phyloP scores from a whole-genome alignment of 2,113 vertebrate genomes.

The Solea senegalensis region DNA sequence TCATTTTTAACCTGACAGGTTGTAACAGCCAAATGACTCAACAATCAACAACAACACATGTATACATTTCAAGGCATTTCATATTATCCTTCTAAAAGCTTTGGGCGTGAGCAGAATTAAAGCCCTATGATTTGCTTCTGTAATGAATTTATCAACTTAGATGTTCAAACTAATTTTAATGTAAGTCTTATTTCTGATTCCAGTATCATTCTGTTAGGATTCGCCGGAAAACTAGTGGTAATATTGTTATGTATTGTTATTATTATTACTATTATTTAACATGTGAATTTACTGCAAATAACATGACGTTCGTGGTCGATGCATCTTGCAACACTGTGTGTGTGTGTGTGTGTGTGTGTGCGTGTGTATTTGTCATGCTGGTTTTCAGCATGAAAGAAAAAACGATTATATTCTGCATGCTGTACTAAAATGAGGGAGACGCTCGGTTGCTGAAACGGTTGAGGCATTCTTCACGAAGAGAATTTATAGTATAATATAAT shows the following conservation, averaged over 20 bases:
- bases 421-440: slow-evolving; percentile 22
- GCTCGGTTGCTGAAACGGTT: neutral
- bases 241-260: slow-evolving; percentile 9
- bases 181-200: neutral
- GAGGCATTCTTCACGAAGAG: neutral
- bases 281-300: slow-evolving; percentile 54
- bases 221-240: neutral
- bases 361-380: neutral
- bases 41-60: slow-evolving; percentile 61
- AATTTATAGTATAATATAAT: neutral
- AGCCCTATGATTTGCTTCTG: neutral
- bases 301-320: slow-evolving; percentile 46
- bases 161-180: slow-evolving; percentile 6
- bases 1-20: slow-evolving; percentile 43
- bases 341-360: slow-evolving; percentile 15
- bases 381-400: too few relatives aligned
- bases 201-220: neutral
- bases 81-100: slow-evolving; percentile 57
- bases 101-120: neutral
- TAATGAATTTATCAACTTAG: slow-evolving; percentile 35
- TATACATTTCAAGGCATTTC: slow-evolving; percentile 47
- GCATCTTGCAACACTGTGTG: neutral
- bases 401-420: too few relatives aligned
- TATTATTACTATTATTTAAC: neutral
- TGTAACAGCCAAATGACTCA: slow-evolving; percentile 70